A percentile compares a stretch with the other conserved stretches of the same genome.
These are phyloP conservation scores for Semibalanus balanoides DNA, from an alignment of 1,140 invertebrate genomes.

Conservation along the genomic window DNA sequence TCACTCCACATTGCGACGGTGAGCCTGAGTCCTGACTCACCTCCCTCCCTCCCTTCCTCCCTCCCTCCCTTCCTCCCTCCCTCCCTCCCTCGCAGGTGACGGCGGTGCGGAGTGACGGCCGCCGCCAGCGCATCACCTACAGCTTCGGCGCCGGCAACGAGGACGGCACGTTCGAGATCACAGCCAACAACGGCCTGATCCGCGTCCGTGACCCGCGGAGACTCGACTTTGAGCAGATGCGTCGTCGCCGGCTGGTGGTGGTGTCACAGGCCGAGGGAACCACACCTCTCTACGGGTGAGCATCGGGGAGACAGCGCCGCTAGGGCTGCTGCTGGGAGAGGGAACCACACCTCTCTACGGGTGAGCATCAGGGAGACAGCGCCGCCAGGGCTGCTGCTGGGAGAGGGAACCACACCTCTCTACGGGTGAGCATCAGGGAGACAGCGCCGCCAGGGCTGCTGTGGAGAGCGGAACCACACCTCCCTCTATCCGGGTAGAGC, in stretches of 20 bases:
- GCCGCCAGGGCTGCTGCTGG: too few relatives aligned
- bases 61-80: background rate
- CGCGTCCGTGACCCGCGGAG: conserved; percentile 54
- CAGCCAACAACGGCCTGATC: conserved; percentile 59
- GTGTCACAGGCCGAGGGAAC: conserved; percentile 28
- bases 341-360: conserved; percentile 44
- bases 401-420: conserved; percentile 38
- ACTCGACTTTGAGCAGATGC: conserved; percentile 64
- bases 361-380: conserved; percentile 25
- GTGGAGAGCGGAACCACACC: conserved; percentile 35
- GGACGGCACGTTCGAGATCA: conserved; percentile 63
- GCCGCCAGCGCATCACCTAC: conserved; percentile 63
- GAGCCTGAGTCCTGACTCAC: too few relatives aligned
- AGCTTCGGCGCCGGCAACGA: conserved; percentile 78
- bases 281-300: conserved; percentile 47
- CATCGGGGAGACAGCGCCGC: background rate
- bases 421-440: conserved; percentile 36
- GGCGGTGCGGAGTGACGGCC: conserved; percentile 64
- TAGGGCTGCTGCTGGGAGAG: conserved; percentile 16
- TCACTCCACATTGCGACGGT: too few relatives aligned
- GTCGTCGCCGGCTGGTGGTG: conserved; percentile 39
- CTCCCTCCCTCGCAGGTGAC: conserved; percentile 37
- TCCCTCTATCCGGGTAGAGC: conserved; percentile 47
- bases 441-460: too few relatives aligned
- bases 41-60: too few relatives aligned